Evolutionary conservation across 2,888 invertebrate species (phyloP).

Genomic region (Patella caerulea): DNA sequence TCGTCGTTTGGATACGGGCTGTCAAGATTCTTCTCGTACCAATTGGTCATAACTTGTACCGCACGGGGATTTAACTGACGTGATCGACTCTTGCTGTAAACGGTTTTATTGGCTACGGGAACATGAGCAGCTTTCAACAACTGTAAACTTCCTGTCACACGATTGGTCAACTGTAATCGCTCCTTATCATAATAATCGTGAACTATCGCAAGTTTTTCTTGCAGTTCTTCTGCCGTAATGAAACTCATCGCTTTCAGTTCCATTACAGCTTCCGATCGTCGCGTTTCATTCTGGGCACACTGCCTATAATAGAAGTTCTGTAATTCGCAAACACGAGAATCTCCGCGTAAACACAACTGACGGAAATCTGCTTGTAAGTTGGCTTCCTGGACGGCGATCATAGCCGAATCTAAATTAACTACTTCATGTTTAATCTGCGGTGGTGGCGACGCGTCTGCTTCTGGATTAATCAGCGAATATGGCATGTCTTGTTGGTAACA

Average conservation of each 20-base stretch:
- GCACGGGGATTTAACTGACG: slow-evolving; percentile 55
- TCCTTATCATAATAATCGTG: slow-evolving; percentile 54
- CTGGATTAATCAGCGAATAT: slow-evolving; percentile 15
- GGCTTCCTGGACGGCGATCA: slow-evolving; percentile 61
- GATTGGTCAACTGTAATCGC: slow-evolving; percentile 54
- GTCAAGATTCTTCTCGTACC: slow-evolving; percentile 59
- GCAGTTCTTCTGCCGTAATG: slow-evolving; percentile 39
- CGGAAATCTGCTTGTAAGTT: slow-evolving; percentile 62
- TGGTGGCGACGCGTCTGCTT: slow-evolving; percentile 13
- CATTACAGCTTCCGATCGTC: slow-evolving; percentile 51
- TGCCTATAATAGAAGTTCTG: slow-evolving; percentile 59
- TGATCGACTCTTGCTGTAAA: slow-evolving; percentile 43
- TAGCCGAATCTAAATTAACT: slow-evolving; percentile 39
- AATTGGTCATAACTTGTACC: slow-evolving; percentile 56
- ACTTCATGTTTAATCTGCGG: slow-evolving; percentile 24
- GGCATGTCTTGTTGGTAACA: slow-evolving; percentile 40
- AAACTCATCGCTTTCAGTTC: slow-evolving; percentile 43
- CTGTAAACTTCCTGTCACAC: slow-evolving; percentile 57
- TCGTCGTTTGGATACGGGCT: slow-evolving; percentile 64
- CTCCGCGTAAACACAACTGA: slow-evolving; percentile 46
- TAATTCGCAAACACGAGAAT: slow-evolving; percentile 53
- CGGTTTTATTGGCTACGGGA: slow-evolving; percentile 24
- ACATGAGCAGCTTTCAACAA: slow-evolving; percentile 56
- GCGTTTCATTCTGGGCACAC: slow-evolving; percentile 53
- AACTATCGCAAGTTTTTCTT: slow-evolving; percentile 41